Evolutionary conservation across 35 echinoderm and acorn worm species (phyloP), one percentile per base, ranked within the genome.

Genomic region (Hemicentrotus pulcherrimus): DNA sequence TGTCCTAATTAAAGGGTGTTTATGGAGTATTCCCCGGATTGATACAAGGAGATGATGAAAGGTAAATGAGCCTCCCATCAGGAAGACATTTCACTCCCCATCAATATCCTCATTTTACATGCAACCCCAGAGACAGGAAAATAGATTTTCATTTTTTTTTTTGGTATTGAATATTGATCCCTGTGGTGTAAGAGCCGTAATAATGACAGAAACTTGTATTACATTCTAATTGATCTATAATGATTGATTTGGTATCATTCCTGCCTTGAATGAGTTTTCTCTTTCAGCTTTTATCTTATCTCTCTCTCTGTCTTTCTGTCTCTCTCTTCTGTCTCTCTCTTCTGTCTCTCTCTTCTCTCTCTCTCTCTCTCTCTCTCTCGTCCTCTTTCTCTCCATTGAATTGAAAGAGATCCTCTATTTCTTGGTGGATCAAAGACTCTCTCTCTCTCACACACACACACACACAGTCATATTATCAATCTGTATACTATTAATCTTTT

Each of bases 221-320:
- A 94, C 41, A 46, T 48, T 94, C 31, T 94, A 94, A 48, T 46
- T 32, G 46, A 16, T 41, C 86, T 94, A 87, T 95, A 65, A 78
- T 78, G 65, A 78, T 78, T 78, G 65, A 78, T 78, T 78, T 78
- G 19, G 65, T 78, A 28, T 78, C 65, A 24, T 85, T 65, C 30
- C 22, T 59, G 46, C 92, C 5, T 52, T 16, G 46, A 19, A 94
- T 94, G 46, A 55, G 92, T 32, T 47, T 19, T 94, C 24, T 65
- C 35, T 94, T 94, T 94, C 94, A 70, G 41, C 28, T n/a, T 94
- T 28, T 16, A 61, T 94, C 28, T 2, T 14, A 59, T 59, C 52
- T 16, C 7, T 78, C 28, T 78, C 28, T 78, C 65, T 16, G 35
- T 16, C 52, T 59, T 9, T 59, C 52, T 14, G 52, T 78, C 65